Evolutionary conservation across 2,888 invertebrate species (phyloP).

Genomic region (Sesamia inferens): DNA sequence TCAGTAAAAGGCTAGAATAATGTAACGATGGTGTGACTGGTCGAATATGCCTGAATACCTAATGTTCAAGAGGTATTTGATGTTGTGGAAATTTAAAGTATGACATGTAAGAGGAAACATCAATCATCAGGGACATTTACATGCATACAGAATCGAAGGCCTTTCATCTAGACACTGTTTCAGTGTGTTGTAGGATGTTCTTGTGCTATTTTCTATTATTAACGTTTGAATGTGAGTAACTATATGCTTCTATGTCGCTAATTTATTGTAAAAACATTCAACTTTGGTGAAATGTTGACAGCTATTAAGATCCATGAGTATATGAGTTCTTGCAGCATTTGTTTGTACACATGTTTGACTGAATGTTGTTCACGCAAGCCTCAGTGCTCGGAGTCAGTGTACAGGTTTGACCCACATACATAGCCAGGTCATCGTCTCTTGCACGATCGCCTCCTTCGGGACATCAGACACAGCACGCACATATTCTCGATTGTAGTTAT

Average conservation of each 20-base stretch:
- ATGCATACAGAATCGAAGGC: conserved; percentile 45
- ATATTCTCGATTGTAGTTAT: conserved; percentile 49
- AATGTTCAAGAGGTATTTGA: not conserved
- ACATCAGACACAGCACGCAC: conserved; percentile 33
- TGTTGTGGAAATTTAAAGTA: not conserved
- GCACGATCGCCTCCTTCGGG: conserved; percentile 46
- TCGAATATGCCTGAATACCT: not conserved
- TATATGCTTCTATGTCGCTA: not conserved
- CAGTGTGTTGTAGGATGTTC: conserved; percentile 13
- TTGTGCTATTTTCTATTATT: conserved; percentile 13
- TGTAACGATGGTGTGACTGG: not conserved
- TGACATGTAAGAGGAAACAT: conserved; percentile 21
- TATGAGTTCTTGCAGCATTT: conserved; percentile 37
- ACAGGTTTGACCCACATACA: conserved; percentile 62
- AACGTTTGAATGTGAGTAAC: not conserved
- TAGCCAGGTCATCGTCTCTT: conserved; percentile 38
- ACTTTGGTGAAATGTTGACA: conserved; percentile 2
- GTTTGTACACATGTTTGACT: conserved; percentile 54
- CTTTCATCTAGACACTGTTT: conserved; percentile 10
- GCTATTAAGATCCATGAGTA: conserved; percentile 37
- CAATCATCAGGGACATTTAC: conserved; percentile 23
- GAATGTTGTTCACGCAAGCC: conserved; percentile 50
- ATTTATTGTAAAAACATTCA: conserved; percentile 1
- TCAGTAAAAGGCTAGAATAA: conserved; percentile 8
- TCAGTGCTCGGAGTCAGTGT: conserved; percentile 45